These are phyloP conservation scores for Acanthosepion esculentum DNA, from an alignment of 2,888 invertebrate species.

Conservation along the genomic window DNA sequence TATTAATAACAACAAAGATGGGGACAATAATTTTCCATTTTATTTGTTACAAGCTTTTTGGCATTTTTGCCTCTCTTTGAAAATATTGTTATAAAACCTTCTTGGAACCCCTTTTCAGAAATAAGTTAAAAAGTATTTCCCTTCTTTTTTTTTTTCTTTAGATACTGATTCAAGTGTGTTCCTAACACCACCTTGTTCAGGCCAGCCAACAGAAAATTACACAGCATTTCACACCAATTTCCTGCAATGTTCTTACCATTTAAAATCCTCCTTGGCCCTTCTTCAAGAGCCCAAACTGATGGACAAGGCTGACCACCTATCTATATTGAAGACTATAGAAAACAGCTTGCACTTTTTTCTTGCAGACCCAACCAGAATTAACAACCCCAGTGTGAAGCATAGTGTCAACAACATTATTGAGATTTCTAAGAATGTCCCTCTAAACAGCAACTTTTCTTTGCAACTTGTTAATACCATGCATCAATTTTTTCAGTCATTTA, in stretches of 20 bases:
- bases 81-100: background rate
- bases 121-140: background rate
- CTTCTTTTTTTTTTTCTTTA: background rate
- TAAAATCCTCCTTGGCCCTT: background rate
- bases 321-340: background rate
- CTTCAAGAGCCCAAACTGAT: background rate
- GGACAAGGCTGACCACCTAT: background rate
- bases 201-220: background rate
- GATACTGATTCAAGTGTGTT: background rate
- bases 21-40: too few species aligned
- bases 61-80: background rate
- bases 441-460: background rate
- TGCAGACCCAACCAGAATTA: slow-evolving; percentile 24
- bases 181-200: slow-evolving; percentile 35
- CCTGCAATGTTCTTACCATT: slow-evolving; percentile 24
- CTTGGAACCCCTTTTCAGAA: background rate
- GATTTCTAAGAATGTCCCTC: background rate
- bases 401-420: background rate
- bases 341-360: background rate
- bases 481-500: background rate
- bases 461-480: background rate
- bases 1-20: too few species aligned
- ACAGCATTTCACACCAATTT: background rate
- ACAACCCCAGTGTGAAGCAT: background rate
- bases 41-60: too few species aligned